Conservation (phyloP, 2,113 vertebrate species). For the Lepidothrix coronata region DNA sequence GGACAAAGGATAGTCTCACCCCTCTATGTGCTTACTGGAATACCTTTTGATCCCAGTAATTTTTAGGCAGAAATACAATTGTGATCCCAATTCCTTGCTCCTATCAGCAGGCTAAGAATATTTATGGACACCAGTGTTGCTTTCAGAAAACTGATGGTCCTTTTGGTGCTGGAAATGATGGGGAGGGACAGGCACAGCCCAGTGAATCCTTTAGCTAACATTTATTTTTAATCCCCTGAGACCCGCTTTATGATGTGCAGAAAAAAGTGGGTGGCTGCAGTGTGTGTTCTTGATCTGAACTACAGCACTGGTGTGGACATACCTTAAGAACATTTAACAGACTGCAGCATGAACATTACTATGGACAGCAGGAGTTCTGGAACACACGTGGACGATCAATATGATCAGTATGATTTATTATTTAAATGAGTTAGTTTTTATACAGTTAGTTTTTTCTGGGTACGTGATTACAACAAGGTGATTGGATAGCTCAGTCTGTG, state of each 20-base stretch:
- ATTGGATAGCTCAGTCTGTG: too few relatives aligned
- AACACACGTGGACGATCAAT: too few relatives aligned
- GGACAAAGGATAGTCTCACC: background rate
- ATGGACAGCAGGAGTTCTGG: too few relatives aligned
- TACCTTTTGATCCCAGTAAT: background rate
- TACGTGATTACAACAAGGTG: too few relatives aligned
- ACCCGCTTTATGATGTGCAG: background rate
- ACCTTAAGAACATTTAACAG: background rate
- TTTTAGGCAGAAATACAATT: background rate
- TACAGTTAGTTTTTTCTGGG: too few relatives aligned
- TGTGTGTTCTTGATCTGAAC: accelerated
- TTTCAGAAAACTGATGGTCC: background rate
- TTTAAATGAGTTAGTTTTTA: too few relatives aligned
- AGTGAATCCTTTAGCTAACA: background rate
- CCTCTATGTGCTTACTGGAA: background rate
- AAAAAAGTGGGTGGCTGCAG: background rate
- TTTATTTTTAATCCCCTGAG: background rate
- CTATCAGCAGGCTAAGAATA: background rate
- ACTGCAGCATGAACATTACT: background rate
- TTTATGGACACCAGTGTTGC: background rate
- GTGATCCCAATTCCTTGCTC: background rate
- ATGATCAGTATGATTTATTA: too few relatives aligned
- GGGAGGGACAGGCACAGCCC: background rate
- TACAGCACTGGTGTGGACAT: background rate
- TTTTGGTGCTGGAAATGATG: background rate